Evolutionary conservation across 2,797 vertebrate genomes (phyloP).

Genomic region (Capromys pilorides): DNA sequence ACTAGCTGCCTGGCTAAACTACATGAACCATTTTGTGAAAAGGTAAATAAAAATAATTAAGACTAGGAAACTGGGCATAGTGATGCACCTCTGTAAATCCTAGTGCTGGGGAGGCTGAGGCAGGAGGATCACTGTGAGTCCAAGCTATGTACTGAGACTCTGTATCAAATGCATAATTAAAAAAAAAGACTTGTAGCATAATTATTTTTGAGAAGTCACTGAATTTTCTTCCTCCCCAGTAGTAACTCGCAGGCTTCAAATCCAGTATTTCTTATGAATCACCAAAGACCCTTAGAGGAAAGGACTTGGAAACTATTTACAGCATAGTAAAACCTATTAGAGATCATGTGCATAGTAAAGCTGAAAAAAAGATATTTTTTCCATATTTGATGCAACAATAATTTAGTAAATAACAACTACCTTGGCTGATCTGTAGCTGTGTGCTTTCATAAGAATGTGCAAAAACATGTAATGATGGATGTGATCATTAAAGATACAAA

Average conservation of each 20-base stretch:
- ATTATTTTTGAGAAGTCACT: constrained; percentile 24
- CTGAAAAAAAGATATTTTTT: neutral
- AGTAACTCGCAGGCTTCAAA: neutral
- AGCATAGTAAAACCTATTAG: constrained; percentile 9
- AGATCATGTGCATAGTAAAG: neutral
- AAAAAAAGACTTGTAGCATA: neutral
- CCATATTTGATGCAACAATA: neutral
- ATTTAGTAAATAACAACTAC: neutral
- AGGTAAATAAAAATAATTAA: no score
- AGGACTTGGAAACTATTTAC: neutral
- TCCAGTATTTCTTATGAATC: neutral
- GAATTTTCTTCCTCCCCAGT: neutral
- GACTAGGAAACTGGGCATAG: no score
- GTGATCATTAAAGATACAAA: no score
- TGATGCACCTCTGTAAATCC: no score
- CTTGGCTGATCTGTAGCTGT: neutral
- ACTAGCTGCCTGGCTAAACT: no score
- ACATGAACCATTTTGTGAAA: no score
- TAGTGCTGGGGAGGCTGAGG: no score
- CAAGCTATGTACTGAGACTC: no score
- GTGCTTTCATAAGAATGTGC: no score
- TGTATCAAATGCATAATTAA: no score
- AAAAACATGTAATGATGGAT: neutral
- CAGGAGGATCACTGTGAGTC: no score
- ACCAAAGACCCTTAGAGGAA: constrained; percentile 37